Evolutionary conservation across 2,888 invertebrate genomes (phyloP).

Genomic region (Antitype chi): DNA sequence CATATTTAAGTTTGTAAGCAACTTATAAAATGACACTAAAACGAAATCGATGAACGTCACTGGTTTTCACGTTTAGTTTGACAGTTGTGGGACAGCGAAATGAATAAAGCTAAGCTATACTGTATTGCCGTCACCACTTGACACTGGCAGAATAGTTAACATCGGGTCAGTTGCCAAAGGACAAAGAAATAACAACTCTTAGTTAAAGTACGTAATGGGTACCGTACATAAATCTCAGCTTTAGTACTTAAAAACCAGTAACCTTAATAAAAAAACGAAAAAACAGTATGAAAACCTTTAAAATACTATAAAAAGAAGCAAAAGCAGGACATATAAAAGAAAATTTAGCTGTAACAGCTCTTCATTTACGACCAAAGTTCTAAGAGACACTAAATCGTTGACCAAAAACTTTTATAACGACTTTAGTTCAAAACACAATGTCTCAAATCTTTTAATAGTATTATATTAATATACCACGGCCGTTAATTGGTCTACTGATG

Average conservation of each 20-base stretch:
- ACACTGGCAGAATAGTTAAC: no score
- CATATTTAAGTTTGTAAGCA: neutral
- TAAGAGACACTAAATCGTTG: conserved; percentile 29
- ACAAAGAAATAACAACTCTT: no score
- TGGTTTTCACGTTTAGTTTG: neutral
- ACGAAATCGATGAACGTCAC: neutral
- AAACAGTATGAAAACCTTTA: conserved; percentile 11
- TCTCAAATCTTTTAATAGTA: conserved; percentile 37
- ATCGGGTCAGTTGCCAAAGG: no score
- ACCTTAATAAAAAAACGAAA: neutral
- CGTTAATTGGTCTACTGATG: conserved; percentile 31
- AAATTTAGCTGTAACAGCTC: conserved; percentile 24
- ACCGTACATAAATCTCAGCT: no score
- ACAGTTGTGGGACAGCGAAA: neutral
- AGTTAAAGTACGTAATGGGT: neutral
- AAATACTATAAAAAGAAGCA: conserved; percentile 20
- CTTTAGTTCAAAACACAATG: conserved; percentile 40
- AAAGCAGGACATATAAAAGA: conserved; percentile 34
- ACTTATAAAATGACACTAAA: neutral
- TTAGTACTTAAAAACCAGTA: neutral
- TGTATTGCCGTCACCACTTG: no score
- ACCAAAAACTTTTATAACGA: conserved; percentile 39
- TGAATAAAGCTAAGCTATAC: neutral
- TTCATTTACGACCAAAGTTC: conserved; percentile 38
- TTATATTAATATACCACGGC: conserved; percentile 21